Conservation (phyloP, 2,797 vertebrate species). For the Acanthurus lineatus region DNA sequence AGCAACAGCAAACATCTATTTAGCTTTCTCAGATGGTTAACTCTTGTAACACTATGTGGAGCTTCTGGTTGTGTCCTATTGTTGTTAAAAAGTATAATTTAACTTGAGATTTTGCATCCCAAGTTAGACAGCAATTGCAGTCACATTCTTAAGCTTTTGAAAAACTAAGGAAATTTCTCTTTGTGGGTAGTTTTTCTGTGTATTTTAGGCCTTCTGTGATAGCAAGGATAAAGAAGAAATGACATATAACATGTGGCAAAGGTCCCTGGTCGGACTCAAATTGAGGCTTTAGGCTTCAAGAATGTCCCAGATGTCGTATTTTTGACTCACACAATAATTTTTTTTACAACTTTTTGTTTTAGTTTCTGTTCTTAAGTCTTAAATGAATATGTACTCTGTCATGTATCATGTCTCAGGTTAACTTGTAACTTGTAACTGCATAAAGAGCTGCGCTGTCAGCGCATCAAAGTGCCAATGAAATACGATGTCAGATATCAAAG, state of each 20-base stretch:
- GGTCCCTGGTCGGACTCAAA: not conserved
- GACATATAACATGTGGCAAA: not conserved
- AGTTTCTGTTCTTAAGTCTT: not conserved
- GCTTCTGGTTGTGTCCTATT: not conserved
- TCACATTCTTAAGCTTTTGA: not conserved
- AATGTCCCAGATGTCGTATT: slow-evolving; percentile 12
- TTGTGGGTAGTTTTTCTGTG: not conserved
- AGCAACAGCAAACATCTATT: slow-evolving; percentile 40
- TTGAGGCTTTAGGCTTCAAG: not conserved
- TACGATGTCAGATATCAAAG: not conserved
- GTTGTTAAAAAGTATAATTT: no score
- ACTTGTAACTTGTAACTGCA: not conserved
- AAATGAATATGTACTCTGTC: not conserved
- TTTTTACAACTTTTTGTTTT: not conserved
- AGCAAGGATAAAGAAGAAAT: not conserved
- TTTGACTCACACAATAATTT: not conserved
- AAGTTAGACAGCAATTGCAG: no score
- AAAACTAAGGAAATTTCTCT: not conserved
- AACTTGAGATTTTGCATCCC: no score
- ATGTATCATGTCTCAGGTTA: not conserved
- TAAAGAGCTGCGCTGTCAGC: slow-evolving; percentile 7
- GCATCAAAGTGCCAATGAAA: slow-evolving; percentile 13
- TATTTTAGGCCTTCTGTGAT: not conserved
- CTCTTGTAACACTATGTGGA: not conserved
- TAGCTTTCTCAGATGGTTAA: slow-evolving; percentile 4